phyloP scores from a whole-genome alignment of 2,113 vertebrate species.

The Strix uralensis region DNA sequence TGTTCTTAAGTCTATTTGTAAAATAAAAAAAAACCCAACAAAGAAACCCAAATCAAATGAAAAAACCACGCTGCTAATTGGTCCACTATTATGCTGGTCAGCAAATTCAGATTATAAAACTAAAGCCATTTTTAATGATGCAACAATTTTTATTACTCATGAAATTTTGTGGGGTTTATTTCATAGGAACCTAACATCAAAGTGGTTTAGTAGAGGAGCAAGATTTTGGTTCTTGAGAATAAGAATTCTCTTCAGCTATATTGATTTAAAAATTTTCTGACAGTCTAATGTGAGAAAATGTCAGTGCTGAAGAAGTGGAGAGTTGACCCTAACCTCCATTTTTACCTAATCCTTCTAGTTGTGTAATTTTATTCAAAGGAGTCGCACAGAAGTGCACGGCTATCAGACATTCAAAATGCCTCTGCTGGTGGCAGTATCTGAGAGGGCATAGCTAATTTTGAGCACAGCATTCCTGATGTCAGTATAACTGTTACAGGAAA shows the following conservation, averaged over 20 bases:
- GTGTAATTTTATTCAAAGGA: not conserved
- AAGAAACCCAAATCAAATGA: not conserved
- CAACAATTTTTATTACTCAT: not conserved
- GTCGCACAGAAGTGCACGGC: not conserved
- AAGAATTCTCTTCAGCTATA: not conserved
- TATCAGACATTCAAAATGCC: not conserved
- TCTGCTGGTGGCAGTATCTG: not conserved
- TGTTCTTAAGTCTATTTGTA: not conserved
- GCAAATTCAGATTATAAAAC: not conserved
- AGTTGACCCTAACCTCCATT: not conserved
- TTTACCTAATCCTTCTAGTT: not conserved
- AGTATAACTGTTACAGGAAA: conserved; percentile 50
- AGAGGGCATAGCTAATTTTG: conserved; percentile 52
- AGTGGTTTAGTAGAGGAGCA: not conserved
- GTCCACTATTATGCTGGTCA: not conserved
- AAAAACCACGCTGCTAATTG: not conserved
- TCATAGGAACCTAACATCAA: not conserved
- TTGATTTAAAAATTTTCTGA: not conserved
- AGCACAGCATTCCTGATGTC: conserved; percentile 31
- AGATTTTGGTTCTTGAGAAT: not conserved
- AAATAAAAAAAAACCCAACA: not conserved
- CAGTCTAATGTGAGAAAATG: not conserved
- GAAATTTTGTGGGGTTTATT: not conserved
- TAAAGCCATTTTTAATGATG: not conserved
- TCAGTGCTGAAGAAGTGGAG: not conserved